These are phyloP conservation scores for Eristalis intricaria DNA, from an alignment of 2,888 invertebrate species.

Conservation along the genomic window DNA sequence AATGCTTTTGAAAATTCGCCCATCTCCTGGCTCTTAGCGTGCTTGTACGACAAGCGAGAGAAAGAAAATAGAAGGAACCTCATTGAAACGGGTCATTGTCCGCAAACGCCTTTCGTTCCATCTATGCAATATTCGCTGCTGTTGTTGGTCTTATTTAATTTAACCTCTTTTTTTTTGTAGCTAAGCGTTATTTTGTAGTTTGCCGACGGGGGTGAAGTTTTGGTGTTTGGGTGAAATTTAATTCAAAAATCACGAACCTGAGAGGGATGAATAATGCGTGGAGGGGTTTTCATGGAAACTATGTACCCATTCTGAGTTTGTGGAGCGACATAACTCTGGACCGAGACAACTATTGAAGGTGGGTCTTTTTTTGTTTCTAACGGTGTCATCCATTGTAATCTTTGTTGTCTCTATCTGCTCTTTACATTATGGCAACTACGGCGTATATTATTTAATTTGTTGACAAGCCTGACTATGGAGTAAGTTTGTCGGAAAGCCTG, in stretches of 20 bases:
- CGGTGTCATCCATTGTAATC: not conserved
- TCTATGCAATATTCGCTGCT: not conserved
- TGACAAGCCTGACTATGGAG: no score
- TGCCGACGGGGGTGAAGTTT: slow-evolving; percentile 31
- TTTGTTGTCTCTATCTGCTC: no score
- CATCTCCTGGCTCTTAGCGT: slow-evolving; percentile 18
- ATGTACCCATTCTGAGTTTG: slow-evolving; percentile 7
- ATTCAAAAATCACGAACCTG: slow-evolving; percentile 15
- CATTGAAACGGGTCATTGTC: slow-evolving; percentile 9
- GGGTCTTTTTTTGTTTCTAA: not conserved
- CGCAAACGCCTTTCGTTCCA: not conserved
- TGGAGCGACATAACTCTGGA: not conserved
- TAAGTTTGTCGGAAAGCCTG: no score
- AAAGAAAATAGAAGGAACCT: not conserved
- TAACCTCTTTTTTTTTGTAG: slow-evolving; percentile 39
- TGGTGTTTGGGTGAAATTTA: slow-evolving; percentile 30
- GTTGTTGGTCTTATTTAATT: slow-evolving; percentile 25
- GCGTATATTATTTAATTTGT: no score
- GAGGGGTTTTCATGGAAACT: slow-evolving; percentile 8
- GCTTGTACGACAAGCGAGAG: not conserved
- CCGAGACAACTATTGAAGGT: not conserved
- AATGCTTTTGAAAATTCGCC: slow-evolving; percentile 25
- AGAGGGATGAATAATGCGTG: slow-evolving; percentile 9
- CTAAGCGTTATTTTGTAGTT: slow-evolving; percentile 53
- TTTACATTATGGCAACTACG: no score